Evolutionary conservation across 1,140 invertebrate species (phyloP), one percentile per base, ranked within the genome.

Genomic region (Cecropterus lyciades): DNA sequence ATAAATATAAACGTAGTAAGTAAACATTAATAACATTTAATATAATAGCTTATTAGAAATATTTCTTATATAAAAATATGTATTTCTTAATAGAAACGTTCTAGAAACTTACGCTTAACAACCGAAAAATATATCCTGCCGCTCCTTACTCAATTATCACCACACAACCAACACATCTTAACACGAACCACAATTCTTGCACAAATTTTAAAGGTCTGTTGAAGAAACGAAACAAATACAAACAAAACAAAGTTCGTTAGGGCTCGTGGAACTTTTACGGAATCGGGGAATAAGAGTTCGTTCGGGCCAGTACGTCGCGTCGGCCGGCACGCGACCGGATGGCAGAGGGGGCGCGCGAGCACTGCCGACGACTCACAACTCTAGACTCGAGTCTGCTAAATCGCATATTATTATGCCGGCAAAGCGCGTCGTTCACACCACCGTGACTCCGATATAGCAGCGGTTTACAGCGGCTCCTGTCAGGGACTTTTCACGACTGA

Each of bases 271-370:
- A 27, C 11, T 53, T 53, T 3, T 11, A 53, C 15, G 45, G 9
- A 33, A 10, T 20, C 15, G 45, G 16, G 16, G 45, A 45, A 9
- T 14, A 15, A 46, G 16, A 46, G 45, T 46, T 45, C 45, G 30
- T 16, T 42, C 1, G 10, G 51, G 10, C 40, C 43, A 14, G 45
- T 16, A 10, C 20, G 14, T 37, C 37, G 30, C 20, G 27, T 0
- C 33, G 42, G 30, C 27, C 11, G 48, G 17, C 5, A 33, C 48
- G 33, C 45, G 45, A 33, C 46, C 55, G 46, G 20, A 14, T 55
- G 13, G 16, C 33, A 13, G 16, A 40, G 60, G 45, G 63, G 59
- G 65, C 72, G 69, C 66, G 57, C 17, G 24, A 30, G 52, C 52
- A 70, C 69, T 72, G 63, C 20, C 37, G 27, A 14, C 14, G 15